Evolutionary conservation across 2,888 invertebrate genomes (phyloP).

Genomic region (Latrodectus elegans): DNA sequence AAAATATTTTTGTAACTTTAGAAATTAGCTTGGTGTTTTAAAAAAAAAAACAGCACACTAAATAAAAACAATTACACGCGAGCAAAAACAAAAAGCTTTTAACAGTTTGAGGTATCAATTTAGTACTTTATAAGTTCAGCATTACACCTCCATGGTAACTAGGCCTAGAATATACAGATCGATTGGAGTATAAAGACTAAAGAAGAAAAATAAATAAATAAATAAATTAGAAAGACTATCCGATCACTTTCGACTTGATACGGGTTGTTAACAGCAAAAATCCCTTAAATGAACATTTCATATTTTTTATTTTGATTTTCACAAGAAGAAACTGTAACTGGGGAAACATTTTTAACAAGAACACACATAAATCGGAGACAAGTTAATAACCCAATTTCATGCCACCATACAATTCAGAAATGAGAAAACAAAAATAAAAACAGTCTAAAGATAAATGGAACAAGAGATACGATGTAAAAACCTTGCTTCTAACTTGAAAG

Average conservation of each 20-base stretch:
- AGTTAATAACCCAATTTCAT: background rate
- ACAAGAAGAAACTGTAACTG: background rate
- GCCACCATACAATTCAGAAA: no score
- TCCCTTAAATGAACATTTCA: background rate
- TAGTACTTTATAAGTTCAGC: background rate
- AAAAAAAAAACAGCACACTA: no score
- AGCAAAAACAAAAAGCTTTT: no score
- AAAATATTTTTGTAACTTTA: no score
- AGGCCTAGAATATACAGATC: background rate
- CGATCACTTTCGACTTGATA: background rate
- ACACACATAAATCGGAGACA: background rate
- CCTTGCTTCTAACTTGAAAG: no score
- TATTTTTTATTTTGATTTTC: background rate
- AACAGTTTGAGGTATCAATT: no score
- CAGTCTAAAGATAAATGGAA: no score
- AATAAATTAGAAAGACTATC: background rate
- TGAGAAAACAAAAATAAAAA: no score
- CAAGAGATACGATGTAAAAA: no score
- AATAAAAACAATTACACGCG: no score
- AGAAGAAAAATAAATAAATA: background rate
- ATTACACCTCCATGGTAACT: background rate
- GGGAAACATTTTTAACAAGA: background rate
- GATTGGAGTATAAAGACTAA: background rate
- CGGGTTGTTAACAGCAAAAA: background rate
- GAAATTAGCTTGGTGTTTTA: no score